phyloP scores from a whole-genome alignment of 2,113 vertebrate species.

The Macroglossus sobrinus region DNA sequence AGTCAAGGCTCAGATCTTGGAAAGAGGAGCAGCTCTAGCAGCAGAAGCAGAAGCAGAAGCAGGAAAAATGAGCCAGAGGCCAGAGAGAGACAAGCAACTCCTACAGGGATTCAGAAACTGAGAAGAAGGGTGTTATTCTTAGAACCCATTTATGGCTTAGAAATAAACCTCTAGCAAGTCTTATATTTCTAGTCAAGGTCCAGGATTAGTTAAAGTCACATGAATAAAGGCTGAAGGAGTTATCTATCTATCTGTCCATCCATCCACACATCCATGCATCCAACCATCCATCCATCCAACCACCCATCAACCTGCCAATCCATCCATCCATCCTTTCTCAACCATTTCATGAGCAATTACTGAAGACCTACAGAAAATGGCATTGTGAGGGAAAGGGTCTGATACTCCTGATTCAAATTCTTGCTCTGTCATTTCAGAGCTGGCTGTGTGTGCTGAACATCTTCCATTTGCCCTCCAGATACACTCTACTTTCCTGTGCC shows the following conservation, averaged over 20 bases:
- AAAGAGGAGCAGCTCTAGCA: not conserved
- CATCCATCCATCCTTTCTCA: not conserved
- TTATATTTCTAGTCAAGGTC: conserved; percentile 21
- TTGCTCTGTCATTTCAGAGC: not conserved
- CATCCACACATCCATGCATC: too few relatives aligned
- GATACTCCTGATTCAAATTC: not conserved
- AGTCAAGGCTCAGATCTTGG: not conserved
- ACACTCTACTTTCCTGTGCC: not conserved
- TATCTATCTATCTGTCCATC: not conserved
- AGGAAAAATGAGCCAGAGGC: conserved; percentile 41
- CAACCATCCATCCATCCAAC: rapidly evolving
- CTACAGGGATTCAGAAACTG: not conserved
- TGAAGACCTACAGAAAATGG: not conserved
- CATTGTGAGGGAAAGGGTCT: not conserved
- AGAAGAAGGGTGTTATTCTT: conserved; percentile 45
- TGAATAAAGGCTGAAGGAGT: not conserved
- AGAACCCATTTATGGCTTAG: conserved; percentile 44
- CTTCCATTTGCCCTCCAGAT: not conserved
- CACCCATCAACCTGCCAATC: not conserved
- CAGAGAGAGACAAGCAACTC: conserved; percentile 25
- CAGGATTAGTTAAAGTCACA: conserved; percentile 34
- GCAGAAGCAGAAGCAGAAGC: not conserved
- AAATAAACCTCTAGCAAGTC: conserved; percentile 33
- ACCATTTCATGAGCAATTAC: not conserved
- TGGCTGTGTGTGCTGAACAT: not conserved